Percentiles rank a stretch among this genome's conserved stretches.
These are phyloP conservation scores for Platyura marginata DNA, from an alignment of 1,140 invertebrate genomes.

Conservation along the genomic window DNA sequence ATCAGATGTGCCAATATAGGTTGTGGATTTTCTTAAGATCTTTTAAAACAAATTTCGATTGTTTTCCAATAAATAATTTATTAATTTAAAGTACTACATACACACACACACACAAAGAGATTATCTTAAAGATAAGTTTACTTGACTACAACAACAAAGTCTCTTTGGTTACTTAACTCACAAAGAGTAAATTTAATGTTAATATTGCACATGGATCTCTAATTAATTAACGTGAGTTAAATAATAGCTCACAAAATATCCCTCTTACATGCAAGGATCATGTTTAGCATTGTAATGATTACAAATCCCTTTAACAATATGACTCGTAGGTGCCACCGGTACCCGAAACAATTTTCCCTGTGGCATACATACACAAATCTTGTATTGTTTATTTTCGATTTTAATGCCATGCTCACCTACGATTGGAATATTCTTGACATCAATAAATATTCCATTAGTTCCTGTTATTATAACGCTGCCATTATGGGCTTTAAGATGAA, in stretches of 20 bases:
- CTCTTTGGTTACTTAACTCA: too few species aligned
- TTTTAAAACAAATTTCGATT: too few species aligned
- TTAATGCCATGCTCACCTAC: conserved; percentile 28
- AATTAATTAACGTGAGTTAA: too few species aligned
- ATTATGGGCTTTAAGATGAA: conserved; percentile 59
- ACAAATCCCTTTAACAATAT: conserved; percentile 35
- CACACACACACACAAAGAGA: too few species aligned
- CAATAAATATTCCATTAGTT: conserved; percentile 47
- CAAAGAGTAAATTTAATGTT: too few species aligned
- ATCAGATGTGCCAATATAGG: too few species aligned
- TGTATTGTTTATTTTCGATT: conserved; percentile 42
- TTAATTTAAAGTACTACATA: too few species aligned
- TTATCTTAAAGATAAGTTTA: too few species aligned
- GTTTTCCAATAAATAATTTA: too few species aligned
- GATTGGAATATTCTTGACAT: conserved; percentile 52
- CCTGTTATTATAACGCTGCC: conserved; percentile 53
- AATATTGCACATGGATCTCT: too few species aligned
- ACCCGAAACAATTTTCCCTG: conserved; percentile 63
- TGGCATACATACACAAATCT: conserved; percentile 77
- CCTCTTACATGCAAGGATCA: conserved; percentile 45
- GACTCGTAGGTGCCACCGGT: conserved; percentile 35
- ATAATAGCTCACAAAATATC: neutral
- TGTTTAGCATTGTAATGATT: conserved; percentile 40
- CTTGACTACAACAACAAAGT: too few species aligned
- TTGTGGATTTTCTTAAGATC: too few species aligned